Evolutionary conservation across 37 sponge, comb jelly and placozoan genomes (phyloP).

Genomic region (Aplysina aerophoba): DNA sequence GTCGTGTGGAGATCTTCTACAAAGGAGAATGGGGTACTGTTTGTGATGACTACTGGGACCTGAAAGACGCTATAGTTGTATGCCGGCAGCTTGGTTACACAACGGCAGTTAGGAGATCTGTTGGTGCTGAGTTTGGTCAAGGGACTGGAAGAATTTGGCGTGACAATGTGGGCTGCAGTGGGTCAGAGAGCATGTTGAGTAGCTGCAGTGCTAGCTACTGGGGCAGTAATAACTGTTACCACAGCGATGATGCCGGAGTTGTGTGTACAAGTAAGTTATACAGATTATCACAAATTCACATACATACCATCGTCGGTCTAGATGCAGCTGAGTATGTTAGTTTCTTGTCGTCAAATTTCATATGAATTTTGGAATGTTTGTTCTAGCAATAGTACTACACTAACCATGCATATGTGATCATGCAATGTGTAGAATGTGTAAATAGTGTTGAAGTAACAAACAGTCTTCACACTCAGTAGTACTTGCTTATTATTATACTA

Average conservation of each 20-base stretch:
- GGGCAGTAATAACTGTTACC: neutral
- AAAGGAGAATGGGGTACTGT: constrained; percentile 50
- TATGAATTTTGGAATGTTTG: no score
- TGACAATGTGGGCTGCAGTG: constrained; percentile 2
- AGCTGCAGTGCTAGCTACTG: neutral
- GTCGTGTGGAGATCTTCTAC: constrained; percentile 41
- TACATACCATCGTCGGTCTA: no score
- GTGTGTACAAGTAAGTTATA: neutral
- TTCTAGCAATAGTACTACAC: no score
- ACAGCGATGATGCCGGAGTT: neutral
- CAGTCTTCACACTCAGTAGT: no score
- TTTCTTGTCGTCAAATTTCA: no score
- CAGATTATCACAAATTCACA: no score
- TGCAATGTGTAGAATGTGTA: no score
- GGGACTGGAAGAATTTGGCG: constrained; percentile 7
- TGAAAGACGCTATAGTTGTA: neutral
- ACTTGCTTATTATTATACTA: no score
- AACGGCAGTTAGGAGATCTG: neutral
- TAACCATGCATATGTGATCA: no score
- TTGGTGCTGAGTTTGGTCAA: neutral
- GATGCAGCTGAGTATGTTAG: no score
- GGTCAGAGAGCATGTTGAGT: neutral
- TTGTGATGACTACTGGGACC: constrained; percentile 17
- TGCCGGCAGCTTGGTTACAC: neutral
- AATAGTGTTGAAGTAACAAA: no score